Evolutionary conservation across 2,797 vertebrate species (phyloP).

Genomic region (Bradypodion ventrale): DNA sequence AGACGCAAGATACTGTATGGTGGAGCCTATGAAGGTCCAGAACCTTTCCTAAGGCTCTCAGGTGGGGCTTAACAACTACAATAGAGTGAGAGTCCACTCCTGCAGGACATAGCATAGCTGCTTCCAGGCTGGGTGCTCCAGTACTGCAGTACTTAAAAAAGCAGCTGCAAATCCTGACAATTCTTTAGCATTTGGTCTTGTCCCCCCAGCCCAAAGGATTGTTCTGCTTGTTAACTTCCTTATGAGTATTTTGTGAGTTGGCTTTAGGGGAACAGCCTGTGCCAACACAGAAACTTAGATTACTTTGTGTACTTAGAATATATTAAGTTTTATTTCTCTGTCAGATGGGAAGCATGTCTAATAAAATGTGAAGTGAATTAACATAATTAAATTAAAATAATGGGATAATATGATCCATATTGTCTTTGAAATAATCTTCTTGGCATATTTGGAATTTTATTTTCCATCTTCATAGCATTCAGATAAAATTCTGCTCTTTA

Average conservation of each 20-base stretch:
- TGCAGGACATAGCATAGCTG: no score
- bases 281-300: background rate
- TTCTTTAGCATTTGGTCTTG: background rate
- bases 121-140: no score
- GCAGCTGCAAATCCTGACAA: no score
- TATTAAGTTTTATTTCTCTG: background rate
- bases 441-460: background rate
- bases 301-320: background rate
- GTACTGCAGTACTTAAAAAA: no score
- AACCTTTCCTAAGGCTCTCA: no score
- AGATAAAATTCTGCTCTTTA: no score
- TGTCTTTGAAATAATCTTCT: background rate
- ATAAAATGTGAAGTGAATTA: constrained; percentile 16
- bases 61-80: no score
- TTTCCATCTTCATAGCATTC: background rate
- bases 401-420: background rate
- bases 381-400: constrained; percentile 8
- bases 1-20: no score
- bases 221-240: background rate
- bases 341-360: background rate
- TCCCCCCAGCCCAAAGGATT: background rate
- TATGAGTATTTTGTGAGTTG: background rate
- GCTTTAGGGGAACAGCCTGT: background rate
- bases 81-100: no score
- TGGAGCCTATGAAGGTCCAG: no score